Conservation (phyloP, 2,797 vertebrate species). For the Muraenolepis orangiensis region DNA sequence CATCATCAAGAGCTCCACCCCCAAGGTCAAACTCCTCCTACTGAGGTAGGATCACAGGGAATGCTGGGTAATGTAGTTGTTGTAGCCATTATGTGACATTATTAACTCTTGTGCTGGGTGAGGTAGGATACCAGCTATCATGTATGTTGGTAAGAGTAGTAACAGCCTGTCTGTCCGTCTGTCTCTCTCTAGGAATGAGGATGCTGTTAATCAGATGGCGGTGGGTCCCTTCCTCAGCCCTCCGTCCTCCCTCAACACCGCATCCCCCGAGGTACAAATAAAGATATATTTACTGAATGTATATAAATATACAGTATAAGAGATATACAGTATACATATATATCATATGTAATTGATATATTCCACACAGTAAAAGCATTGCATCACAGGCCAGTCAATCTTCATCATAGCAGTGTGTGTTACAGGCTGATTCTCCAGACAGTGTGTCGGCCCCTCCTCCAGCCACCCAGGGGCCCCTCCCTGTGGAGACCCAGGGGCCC, state of each 20-base stretch:
- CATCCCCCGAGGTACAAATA: neutral
- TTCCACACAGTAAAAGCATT: too few species aligned
- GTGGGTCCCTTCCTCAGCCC: neutral
- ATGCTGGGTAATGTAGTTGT: slow-evolving; percentile 27
- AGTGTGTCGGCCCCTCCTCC: neutral
- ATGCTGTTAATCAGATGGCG: neutral
- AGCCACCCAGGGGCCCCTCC: neutral
- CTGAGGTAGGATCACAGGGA: slow-evolving; percentile 80
- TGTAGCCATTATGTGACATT: too few species aligned
- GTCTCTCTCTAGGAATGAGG: neutral
- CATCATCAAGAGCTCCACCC: slow-evolving; percentile 87
- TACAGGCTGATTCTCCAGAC: neutral
- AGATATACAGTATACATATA: too few species aligned
- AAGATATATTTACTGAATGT: too few species aligned
- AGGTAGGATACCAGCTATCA: neutral
- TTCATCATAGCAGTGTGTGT: too few species aligned
- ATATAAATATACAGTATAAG: too few species aligned
- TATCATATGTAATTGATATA: too few species aligned
- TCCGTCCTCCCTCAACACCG: neutral
- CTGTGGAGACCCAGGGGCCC: neutral
- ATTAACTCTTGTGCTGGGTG: too few species aligned
- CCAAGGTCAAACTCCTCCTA: slow-evolving; percentile 88
- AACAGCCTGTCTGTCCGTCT: neutral
- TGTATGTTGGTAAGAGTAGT: neutral
- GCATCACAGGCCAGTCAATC: too few species aligned